Base-by-base conservation (phyloP, 2,113 vertebrate species). In the Callospermophilus lateralis region DNA sequence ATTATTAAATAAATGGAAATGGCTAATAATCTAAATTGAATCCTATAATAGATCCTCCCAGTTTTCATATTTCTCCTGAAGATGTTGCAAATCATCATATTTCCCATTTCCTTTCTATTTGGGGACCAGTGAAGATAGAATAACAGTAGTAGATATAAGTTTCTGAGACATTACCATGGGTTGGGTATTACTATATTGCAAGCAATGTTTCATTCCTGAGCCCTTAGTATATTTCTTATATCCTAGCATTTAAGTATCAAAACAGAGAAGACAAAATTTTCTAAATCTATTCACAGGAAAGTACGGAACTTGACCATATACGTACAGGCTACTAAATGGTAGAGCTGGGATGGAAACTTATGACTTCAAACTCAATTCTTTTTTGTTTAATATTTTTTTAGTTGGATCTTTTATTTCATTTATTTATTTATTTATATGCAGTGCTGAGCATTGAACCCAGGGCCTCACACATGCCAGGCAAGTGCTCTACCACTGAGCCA, bases 231-330 rank as follows among this genome's bases (percentile, higher is more conserved):
- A 48, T 72, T 81, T 78, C 55, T 15, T 92, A 34, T 42, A 37
- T 68, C 67, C 76, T 79, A 26, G 78, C 53, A 65, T 45, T 90
- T 88, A 63, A 91, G 51, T 53, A 83, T 83, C 53, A 63, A 72
- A 68, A 78, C 58, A 89, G 42, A 93, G n/a, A 93, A 93, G 68
- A 93, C n/a, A 91, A 87, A 67, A 88, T 84, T 34, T 81, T 72
- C 42, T 16, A 28, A 81, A 78, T 95, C 88, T 68, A 85, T 16
- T 45, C 78, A 79, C 19, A 90, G 65, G 42, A 72, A 81, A 4
- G 8, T 28, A 89, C 55, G n/a, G 39, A 51, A 67, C 2, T 93
- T 53, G n/a, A 61, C 74, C 24, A 37, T 45, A 4, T 22, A 3
- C 17, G 79, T 67, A 87, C 12, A 79, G 76, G 42, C 45, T 72